A percentile compares a stretch with the other conserved stretches of the same genome.
Evolutionary conservation across 2,113 vertebrate genomes (phyloP).

Genomic region (Ammodytes dubius): DNA sequence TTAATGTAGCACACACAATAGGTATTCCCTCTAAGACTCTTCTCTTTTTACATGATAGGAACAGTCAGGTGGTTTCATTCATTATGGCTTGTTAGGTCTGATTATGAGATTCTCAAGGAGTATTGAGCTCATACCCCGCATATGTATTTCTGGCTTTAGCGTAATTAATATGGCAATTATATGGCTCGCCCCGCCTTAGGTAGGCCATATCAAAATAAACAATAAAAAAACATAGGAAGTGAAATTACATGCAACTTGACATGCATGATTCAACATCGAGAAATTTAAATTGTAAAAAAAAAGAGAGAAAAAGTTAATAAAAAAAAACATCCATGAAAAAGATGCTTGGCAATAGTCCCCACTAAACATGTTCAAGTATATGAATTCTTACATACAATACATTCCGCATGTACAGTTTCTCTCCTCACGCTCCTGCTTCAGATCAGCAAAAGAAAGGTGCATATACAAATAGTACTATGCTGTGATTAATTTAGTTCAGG

Average conservation of each 20-base stretch:
- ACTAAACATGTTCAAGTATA: background rate
- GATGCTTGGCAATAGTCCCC: background rate
- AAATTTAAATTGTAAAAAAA: constrained; percentile 57
- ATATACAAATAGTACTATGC: constrained; percentile 20
- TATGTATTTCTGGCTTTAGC: constrained; percentile 25
- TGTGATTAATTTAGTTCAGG: constrained; percentile 42
- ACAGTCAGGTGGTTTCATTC: constrained; percentile 54
- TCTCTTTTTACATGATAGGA: constrained; percentile 36
- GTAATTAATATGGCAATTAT: constrained; percentile 43
- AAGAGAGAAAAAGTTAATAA: background rate
- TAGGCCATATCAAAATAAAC: constrained; percentile 32
- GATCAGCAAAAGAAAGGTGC: constrained; percentile 2
- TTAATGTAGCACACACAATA: constrained; percentile 30
- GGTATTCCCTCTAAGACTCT: constrained; percentile 39
- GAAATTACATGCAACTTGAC: constrained; percentile 71
- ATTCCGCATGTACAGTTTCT: background rate
- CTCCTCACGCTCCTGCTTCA: background rate
- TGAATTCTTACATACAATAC: background rate
- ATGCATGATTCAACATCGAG: constrained; percentile 78
- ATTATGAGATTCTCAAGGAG: background rate
- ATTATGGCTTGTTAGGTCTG: constrained; percentile 51
- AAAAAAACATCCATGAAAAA: background rate
- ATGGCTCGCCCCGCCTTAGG: constrained; percentile 10
- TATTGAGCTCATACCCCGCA: background rate
- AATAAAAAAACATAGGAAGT: constrained; percentile 33